phyloP scores from a whole-genome alignment of 2,797 vertebrate species.

The Alca torda region DNA sequence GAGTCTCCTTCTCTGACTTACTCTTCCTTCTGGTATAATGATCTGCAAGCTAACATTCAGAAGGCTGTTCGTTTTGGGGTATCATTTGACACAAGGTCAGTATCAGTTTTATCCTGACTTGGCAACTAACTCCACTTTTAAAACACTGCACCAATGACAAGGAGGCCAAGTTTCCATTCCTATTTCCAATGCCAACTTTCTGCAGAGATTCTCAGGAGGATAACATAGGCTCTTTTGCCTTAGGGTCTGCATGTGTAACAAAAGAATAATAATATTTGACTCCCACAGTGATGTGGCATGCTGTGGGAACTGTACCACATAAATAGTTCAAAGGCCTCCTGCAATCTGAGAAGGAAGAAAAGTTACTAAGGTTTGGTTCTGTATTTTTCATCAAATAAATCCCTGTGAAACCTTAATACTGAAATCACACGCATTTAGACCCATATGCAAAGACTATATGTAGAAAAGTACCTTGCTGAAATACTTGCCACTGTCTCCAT shows the following conservation, averaged over 20 bases:
- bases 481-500: conserved; percentile 81
- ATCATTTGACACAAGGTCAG: neutral
- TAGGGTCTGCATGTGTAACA: neutral
- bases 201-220: neutral
- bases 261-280: neutral
- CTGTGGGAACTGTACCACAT: neutral
- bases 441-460: neutral
- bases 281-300: neutral
- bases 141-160: neutral
- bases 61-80: neutral
- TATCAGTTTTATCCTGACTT: neutral
- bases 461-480: conserved; percentile 76
- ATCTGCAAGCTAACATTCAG: neutral
- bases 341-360: neutral
- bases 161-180: neutral
- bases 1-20: neutral
- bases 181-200: neutral
- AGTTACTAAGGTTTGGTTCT: neutral
- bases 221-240: neutral
- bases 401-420: neutral
- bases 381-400: neutral
- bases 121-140: neutral
- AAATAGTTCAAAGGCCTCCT: neutral
- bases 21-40: neutral
- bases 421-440: neutral